Evolutionary conservation across 92 coral and sea anemone genomes (phyloP).

Genomic region (Porites rus): DNA sequence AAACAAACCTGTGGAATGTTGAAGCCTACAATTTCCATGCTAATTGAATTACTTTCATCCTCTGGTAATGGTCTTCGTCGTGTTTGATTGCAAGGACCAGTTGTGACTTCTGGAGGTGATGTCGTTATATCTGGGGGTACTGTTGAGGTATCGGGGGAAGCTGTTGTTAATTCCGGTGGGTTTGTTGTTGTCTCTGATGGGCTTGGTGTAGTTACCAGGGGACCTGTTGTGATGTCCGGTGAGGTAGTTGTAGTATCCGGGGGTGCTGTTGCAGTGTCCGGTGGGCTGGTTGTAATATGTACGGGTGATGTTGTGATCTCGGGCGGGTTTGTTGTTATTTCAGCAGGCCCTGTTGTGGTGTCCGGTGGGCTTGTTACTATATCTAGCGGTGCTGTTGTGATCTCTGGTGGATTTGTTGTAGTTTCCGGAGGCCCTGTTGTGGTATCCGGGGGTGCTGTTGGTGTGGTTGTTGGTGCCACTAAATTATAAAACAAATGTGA

Average conservation of each 20-base stretch:
- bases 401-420: too few species aligned
- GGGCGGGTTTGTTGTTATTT: background rate
- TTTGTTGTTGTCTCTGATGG: constrained; percentile 9
- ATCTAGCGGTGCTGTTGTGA: background rate
- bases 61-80: too few species aligned
- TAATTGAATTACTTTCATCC: too few species aligned
- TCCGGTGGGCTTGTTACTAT: too few species aligned
- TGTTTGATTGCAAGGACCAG: background rate
- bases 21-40: too few species aligned
- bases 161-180: background rate
- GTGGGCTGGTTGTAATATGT: background rate
- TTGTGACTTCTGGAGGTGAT: background rate
- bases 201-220: background rate
- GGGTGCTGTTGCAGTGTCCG: background rate
- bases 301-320: background rate
- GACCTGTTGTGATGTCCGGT: background rate
- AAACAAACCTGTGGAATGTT: too few species aligned
- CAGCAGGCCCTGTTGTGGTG: background rate
- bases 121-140: background rate
- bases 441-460: background rate
- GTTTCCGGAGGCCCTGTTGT: too few species aligned
- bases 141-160: background rate
- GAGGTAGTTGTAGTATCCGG: background rate
- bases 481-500: background rate
- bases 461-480: constrained; percentile 3